A percentile compares a stretch with the other conserved stretches of the same genome.
Conservation (phyloP, 2,113 vertebrate genomes). For the Procapra przewalskii region DNA sequence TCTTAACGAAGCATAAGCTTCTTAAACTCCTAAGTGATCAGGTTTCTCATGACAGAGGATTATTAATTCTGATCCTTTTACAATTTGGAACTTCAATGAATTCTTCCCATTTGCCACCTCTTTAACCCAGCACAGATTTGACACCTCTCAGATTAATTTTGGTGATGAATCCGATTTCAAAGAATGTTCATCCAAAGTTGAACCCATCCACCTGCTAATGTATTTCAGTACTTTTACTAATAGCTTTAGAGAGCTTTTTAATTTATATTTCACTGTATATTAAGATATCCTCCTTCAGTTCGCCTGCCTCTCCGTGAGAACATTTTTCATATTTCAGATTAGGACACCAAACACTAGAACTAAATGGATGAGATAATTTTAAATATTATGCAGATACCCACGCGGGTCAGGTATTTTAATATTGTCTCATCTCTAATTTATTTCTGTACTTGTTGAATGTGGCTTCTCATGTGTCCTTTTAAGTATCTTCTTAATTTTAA, state of each 20-base stretch:
- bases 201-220: conserved; percentile 66
- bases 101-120: conserved; percentile 54
- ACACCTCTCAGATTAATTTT: conserved; percentile 71
- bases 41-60: conserved; percentile 46
- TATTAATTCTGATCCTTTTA: conserved; percentile 69
- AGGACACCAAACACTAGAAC: conserved; percentile 59
- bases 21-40: conserved; percentile 4
- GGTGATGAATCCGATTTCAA: conserved; percentile 71
- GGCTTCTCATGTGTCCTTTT: conserved; percentile 63
- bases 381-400: conserved; percentile 70
- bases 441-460: conserved; percentile 71
- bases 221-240: conserved; percentile 70
- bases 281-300: conserved; percentile 67
- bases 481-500: conserved; percentile 74
- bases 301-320: conserved; percentile 38
- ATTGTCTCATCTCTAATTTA: conserved; percentile 72
- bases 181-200: conserved; percentile 70
- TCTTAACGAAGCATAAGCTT: conserved; percentile 27
- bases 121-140: conserved; percentile 64
- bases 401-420: conserved; percentile 72
- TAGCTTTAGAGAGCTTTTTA: conserved; percentile 71
- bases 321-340: conserved; percentile 74
- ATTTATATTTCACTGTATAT: conserved; percentile 74
- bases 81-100: conserved; percentile 67
- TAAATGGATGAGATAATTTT: conserved; percentile 73